Evolutionary conservation across 2,797 vertebrate genomes (phyloP).

Genomic region (Neomorphus geoffroyi): DNA sequence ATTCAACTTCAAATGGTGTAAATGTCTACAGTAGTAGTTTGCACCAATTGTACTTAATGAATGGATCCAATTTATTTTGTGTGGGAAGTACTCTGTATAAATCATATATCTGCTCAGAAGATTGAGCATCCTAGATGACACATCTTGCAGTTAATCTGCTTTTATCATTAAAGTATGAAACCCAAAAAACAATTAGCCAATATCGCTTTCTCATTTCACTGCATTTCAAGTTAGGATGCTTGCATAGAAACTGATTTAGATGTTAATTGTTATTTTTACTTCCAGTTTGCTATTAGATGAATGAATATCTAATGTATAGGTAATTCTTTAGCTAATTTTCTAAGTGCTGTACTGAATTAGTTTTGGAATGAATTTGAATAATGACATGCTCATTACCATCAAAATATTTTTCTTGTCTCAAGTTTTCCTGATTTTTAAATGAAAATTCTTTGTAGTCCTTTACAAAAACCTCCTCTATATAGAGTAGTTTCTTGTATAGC

Average conservation of each 20-base stretch:
- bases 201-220: not conserved
- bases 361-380: conserved; percentile 17
- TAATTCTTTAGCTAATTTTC: conserved; percentile 17
- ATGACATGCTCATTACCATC: conserved; percentile 3
- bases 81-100: not conserved
- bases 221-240: not conserved
- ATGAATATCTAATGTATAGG: conserved; percentile 38
- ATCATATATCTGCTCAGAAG: not conserved
- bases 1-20: not conserved
- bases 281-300: conserved; percentile 47
- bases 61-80: not conserved
- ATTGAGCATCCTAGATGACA: too few species aligned
- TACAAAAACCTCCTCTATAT: not conserved
- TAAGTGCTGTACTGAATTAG: not conserved
- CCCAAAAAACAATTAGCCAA: not conserved
- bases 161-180: not conserved
- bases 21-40: not conserved
- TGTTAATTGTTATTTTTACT: conserved; percentile 31
- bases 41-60: not conserved
- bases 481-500: not conserved
- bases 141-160: too few species aligned
- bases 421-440: not conserved
- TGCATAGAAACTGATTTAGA: not conserved
- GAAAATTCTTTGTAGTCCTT: not conserved
- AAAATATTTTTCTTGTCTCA: not conserved